Conservation (phyloP, 2,113 vertebrate genomes). For the Potamarius usumacintae region DNA sequence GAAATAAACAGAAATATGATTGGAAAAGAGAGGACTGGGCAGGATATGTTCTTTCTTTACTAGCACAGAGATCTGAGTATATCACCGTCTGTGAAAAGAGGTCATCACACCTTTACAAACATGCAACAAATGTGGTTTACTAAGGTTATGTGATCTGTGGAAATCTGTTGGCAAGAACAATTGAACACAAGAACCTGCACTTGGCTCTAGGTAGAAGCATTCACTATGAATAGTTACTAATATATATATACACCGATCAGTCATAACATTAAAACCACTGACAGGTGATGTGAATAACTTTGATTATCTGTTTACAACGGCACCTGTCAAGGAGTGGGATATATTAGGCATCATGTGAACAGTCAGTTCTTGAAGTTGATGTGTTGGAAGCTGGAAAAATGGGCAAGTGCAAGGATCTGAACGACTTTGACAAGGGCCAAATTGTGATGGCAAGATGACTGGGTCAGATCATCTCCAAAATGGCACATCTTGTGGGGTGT, state of each 20-base stretch:
- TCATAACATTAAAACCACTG: no score
- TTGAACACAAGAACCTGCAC: constrained; percentile 33
- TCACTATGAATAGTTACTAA: constrained; percentile 5
- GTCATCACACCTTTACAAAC: constrained; percentile 34
- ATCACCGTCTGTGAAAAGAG: constrained; percentile 32
- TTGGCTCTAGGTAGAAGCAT: constrained; percentile 27
- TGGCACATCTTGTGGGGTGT: no score
- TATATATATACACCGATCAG: not conserved
- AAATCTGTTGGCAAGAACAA: constrained; percentile 29
- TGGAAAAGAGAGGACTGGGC: constrained; percentile 35
- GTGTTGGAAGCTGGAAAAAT: no score
- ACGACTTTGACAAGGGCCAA: no score
- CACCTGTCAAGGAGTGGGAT: no score
- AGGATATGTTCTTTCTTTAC: constrained; percentile 23
- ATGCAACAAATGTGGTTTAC: constrained; percentile 26
- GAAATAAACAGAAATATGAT: constrained; percentile 49
- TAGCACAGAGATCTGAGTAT: constrained; percentile 3
- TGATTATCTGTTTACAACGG: no score
- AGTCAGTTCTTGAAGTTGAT: no score
- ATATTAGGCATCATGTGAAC: no score
- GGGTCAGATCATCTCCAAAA: no score
- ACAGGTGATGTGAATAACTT: no score
- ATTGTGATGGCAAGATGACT: no score
- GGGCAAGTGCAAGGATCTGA: no score
- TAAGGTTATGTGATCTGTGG: constrained; percentile 35